Evolutionary conservation across 2,888 invertebrate species (phyloP).

Genomic region (Cataglyphis livida): DNA sequence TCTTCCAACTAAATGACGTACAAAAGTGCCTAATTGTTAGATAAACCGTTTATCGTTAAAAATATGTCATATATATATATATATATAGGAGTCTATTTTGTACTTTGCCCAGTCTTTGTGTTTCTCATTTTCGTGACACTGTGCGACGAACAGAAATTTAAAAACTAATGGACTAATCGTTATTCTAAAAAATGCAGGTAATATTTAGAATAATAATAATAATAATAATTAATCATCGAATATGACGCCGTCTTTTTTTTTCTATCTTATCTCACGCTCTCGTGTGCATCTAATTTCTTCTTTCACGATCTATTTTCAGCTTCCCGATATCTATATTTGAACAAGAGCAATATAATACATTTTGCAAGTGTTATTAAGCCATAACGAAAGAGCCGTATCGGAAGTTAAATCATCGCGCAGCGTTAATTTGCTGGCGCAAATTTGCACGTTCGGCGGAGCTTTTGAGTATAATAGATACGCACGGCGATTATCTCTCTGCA

Average conservation of each 20-base stretch:
- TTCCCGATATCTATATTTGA: background rate
- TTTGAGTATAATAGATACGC: constrained; percentile 62
- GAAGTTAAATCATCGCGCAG: constrained; percentile 27
- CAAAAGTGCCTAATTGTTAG: background rate
- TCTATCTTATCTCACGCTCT: background rate
- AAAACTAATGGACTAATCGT: background rate
- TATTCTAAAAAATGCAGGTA: background rate
- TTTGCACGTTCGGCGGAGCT: constrained; percentile 64
- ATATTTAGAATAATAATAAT: background rate
- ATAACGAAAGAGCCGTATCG: constrained; percentile 31
- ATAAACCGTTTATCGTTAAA: background rate
- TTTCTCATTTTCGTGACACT: background rate
- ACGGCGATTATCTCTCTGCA: constrained; percentile 68
- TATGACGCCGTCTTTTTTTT: background rate
- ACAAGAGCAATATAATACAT: background rate
- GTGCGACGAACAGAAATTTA: background rate
- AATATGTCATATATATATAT: background rate
- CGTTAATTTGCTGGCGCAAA: constrained; percentile 43
- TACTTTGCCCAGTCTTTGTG: background rate
- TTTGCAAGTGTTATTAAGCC: constrained; percentile 12
- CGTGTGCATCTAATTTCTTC: background rate
- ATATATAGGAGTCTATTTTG: background rate
- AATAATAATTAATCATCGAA: background rate
- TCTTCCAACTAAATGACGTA: constrained; percentile 6
- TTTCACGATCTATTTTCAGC: background rate